These are phyloP conservation scores for Balaeniceps rex DNA, from an alignment of 2,113 vertebrate species.

Conservation along the genomic window DNA sequence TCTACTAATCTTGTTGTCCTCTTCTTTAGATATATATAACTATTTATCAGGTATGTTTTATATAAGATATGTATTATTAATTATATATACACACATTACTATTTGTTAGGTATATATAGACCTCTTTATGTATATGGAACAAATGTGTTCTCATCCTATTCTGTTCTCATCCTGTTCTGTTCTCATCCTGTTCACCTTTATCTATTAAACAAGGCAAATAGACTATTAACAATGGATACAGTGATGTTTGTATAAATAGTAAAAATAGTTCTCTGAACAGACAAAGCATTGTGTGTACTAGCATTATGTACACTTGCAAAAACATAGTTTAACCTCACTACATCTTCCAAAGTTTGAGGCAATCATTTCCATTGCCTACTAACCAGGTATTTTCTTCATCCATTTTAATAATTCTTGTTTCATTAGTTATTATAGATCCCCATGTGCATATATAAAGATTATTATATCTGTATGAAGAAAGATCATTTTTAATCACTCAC, in stretches of 20 bases:
- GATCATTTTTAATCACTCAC: not conserved
- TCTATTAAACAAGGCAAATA: not conserved
- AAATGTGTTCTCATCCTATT: not conserved
- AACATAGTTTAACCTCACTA: not conserved
- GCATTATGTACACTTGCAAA: not conserved
- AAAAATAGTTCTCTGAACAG: not conserved
- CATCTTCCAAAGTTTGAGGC: not conserved
- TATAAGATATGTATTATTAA: not conserved
- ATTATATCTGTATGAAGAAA: not conserved
- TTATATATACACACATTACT: not conserved
- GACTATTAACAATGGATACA: not conserved
- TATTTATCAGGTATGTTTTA: not conserved
- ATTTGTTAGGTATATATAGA: not conserved
- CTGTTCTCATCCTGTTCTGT: not conserved
- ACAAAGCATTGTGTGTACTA: not conserved
- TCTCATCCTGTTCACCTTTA: not conserved
- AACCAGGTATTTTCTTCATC: not conserved
- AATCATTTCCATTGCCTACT: not conserved
- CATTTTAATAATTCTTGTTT: not conserved
- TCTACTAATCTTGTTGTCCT: not conserved
- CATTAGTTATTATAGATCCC: not conserved
- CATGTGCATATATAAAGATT: not conserved
- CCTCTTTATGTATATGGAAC: not conserved
- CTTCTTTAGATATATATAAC: not conserved
- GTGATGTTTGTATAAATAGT: not conserved